Base-by-base conservation (phyloP, 2,797 vertebrate genomes). In the Knipowitschia caucasica region DNA sequence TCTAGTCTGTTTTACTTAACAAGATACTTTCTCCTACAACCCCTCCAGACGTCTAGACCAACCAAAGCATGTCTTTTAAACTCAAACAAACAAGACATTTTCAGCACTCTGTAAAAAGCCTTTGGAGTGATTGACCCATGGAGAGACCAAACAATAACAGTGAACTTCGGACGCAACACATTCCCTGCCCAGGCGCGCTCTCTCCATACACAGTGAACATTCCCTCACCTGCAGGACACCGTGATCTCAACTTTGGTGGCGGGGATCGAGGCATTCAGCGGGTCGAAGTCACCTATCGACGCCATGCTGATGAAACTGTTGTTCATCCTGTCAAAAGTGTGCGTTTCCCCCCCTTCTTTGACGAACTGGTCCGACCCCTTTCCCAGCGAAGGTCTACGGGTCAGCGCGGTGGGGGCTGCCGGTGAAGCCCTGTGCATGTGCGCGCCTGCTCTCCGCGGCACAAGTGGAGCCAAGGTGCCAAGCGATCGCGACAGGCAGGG, bases 211-310 rank as follows among this genome's bases (percentile, higher is more conserved):
- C 0, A 21, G n/a, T 39, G 3, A n/a, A 24, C 23, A 47, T 39
- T 39, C 20, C 14, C 91, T 84, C 86, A 96, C 94, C 96, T 96
- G 94, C 96, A 96, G 35, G 95, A 97, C 69, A 98, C 93, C 2
- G 94, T 95, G 82, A 98, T 89, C 87, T 98, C 96, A 90, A 98
- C 95, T 87, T 94, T 93, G 69, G 95, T 98, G 53, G 96, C 96
- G 5, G 96, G 96, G 69, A 98, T 91, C 50, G 91, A 89, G 26
- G 92, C 87, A 80, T 90, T 92, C 58, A 95, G 89, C 27, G 92
- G 91, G 85, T 91, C 93, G 83, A 95, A 91, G 78, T 94, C 94
- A 60, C 93, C 94, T 73, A 94, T 87, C 72, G 94, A 92, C 86
- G 94, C 93, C 85, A 95, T 90, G 83, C 90, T 93, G 53, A 78